A percentile compares a stretch with the other conserved stretches of the same genome.
phyloP scores from a whole-genome alignment of 2,888 invertebrate species.

The Lasioglossum zephyrum region DNA sequence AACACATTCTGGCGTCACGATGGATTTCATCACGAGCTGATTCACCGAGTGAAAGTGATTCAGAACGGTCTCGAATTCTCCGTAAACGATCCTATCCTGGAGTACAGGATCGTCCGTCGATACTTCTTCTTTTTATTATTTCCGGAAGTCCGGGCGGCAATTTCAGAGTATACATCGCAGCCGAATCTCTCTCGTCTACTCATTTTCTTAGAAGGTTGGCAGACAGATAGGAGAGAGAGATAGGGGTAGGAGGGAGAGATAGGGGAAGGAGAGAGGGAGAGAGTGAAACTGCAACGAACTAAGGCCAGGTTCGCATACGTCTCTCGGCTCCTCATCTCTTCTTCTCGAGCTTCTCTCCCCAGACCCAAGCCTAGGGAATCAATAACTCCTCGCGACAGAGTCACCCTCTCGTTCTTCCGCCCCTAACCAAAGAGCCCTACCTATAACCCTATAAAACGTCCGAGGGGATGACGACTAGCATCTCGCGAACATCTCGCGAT shows the following conservation, averaged over 20 bases:
- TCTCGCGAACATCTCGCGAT: constrained; percentile 26
- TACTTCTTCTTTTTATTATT: not conserved
- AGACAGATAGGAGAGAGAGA: not conserved
- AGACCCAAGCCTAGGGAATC: constrained; percentile 80
- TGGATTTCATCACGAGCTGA: not conserved
- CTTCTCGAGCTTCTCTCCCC: constrained; percentile 57
- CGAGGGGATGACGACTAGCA: constrained; percentile 60
- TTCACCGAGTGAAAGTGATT: not conserved
- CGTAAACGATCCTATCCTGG: not conserved
- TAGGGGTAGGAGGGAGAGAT: too few species aligned
- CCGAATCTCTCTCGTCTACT: not conserved
- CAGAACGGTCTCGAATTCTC: not conserved
- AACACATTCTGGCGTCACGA: not conserved
- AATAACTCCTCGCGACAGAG: constrained; percentile 82
- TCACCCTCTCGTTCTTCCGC: constrained; percentile 76
- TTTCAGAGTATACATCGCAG: constrained; percentile 9
- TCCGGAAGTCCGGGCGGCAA: constrained; percentile 14
- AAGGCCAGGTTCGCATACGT: constrained; percentile 51
- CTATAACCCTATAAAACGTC: constrained; percentile 71
- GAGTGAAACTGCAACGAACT: constrained; percentile 64
- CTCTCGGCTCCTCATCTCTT: constrained; percentile 63
- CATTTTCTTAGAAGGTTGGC: constrained; percentile 16
- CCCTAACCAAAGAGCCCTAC: constrained; percentile 71
- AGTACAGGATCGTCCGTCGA: not conserved
- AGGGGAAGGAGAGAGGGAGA: not conserved